Evolutionary conservation across 2,888 invertebrate species (phyloP).

Genomic region (Synergus gifuensis): DNA sequence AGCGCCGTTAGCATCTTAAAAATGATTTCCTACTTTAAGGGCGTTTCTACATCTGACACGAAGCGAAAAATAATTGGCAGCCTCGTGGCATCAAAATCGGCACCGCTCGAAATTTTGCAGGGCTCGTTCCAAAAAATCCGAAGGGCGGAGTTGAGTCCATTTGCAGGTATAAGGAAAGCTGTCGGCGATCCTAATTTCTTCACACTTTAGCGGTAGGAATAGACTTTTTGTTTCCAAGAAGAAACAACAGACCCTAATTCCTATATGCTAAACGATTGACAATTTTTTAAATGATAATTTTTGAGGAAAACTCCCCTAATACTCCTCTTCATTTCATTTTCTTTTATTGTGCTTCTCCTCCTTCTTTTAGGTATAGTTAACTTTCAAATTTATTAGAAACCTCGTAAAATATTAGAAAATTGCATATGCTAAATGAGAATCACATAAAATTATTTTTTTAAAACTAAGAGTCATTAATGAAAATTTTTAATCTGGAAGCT

Average conservation of each 20-base stretch:
- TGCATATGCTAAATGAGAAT: too few relatives aligned
- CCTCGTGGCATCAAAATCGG: slow-evolving; percentile 21
- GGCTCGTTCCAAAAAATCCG: neutral
- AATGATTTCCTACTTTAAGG: slow-evolving; percentile 17
- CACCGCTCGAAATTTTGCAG: slow-evolving; percentile 29
- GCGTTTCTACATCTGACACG: slow-evolving; percentile 34
- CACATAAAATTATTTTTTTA: too few relatives aligned
- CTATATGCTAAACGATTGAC: slow-evolving; percentile 21
- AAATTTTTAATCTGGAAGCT: too few relatives aligned
- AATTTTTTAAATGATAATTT: slow-evolving; percentile 8
- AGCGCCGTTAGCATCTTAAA: neutral
- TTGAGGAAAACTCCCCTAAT: slow-evolving; percentile 11
- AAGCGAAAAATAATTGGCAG: slow-evolving; percentile 33
- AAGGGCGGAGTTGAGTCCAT: slow-evolving; percentile 27
- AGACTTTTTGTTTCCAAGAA: slow-evolving; percentile 33
- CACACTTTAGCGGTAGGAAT: slow-evolving; percentile 27
- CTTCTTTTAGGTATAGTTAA: neutral
- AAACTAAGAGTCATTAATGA: too few relatives aligned
- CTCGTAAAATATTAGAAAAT: too few relatives aligned
- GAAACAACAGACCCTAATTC: slow-evolving; percentile 15
- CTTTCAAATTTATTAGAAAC: neutral
- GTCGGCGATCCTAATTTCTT: slow-evolving; percentile 29
- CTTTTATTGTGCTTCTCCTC: neutral
- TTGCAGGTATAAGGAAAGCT: slow-evolving; percentile 31
- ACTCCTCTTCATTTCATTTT: neutral